Conservation (phyloP, 2,113 vertebrate genomes). For the Sapajus apella region DNA sequence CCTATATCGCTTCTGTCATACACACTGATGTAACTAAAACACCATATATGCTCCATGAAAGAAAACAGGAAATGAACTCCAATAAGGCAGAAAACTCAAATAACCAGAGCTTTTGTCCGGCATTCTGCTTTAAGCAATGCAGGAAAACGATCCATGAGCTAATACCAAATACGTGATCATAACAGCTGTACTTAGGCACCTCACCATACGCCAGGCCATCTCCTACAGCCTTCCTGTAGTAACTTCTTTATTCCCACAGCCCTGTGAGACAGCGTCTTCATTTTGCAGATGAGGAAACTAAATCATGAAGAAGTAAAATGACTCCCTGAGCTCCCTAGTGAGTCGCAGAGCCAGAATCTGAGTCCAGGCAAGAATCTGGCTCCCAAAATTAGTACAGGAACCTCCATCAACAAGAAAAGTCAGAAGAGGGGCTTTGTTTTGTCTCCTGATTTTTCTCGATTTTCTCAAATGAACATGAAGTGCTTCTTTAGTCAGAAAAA, state of each 20-base stretch:
- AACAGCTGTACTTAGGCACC: not conserved
- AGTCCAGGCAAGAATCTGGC: not conserved
- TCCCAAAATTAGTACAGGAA: not conserved
- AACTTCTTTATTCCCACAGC: not conserved
- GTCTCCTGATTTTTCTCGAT: not conserved
- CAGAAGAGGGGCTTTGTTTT: not conserved
- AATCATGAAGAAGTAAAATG: not conserved
- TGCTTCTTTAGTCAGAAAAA: not conserved
- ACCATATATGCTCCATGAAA: not conserved
- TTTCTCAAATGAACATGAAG: not conserved
- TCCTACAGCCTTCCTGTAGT: not conserved
- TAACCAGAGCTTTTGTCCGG: not conserved
- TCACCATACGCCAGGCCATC: accelerated
- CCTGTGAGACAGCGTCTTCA: not conserved
- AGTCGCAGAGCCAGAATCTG: not conserved
- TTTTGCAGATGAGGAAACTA: not conserved
- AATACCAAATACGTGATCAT: not conserved
- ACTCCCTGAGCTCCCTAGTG: not conserved
- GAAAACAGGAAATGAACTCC: not conserved
- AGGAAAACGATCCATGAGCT: not conserved
- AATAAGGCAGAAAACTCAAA: not conserved
- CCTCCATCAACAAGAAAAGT: not conserved
- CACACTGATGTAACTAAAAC: not conserved
- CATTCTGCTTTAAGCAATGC: not conserved
- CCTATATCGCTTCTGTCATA: not conserved